Percentiles rank a stretch among this genome's conserved stretches.
These are phyloP conservation scores for Gobio gobio DNA, from an alignment of 2,113 vertebrate genomes.

Conservation along the genomic window DNA sequence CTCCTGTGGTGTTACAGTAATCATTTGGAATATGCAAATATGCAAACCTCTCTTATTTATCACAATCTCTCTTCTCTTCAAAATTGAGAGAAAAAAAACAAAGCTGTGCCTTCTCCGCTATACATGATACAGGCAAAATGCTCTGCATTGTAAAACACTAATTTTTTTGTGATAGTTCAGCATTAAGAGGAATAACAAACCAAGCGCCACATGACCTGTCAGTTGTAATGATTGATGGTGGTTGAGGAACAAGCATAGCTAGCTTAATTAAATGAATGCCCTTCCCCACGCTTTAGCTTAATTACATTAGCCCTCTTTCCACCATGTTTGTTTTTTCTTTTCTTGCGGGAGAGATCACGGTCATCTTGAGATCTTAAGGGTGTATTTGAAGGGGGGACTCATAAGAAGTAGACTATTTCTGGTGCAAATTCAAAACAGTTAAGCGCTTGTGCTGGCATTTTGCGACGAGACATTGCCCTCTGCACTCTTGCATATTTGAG, in stretches of 20 bases:
- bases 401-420: slow-evolving; percentile 5
- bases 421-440: slow-evolving; percentile 24
- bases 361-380: neutral
- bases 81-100: neutral
- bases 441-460: slow-evolving; percentile 38
- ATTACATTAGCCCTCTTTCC: slow-evolving; percentile 68
- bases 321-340: slow-evolving; percentile 30
- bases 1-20: neutral
- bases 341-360: neutral
- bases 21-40: neutral
- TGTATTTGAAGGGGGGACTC: slow-evolving; percentile 1
- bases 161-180: slow-evolving; percentile 27
- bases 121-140: neutral
- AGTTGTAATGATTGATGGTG: slow-evolving; percentile 48
- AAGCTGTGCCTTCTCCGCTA: neutral
- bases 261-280: slow-evolving; percentile 74
- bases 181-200: slow-evolving; percentile 25
- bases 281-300: slow-evolving; percentile 64
- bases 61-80: neutral
- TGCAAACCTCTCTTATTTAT: neutral
- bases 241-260: slow-evolving; percentile 30
- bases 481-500: slow-evolving; percentile 54
- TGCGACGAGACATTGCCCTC: neutral
- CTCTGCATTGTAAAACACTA: neutral
- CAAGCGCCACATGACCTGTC: slow-evolving; percentile 3